A percentile compares a stretch with the other conserved stretches of the same genome.
These are phyloP conservation scores for Takifugu rubripes DNA, from an alignment of 2,797 vertebrate species.

Conservation along the genomic window DNA sequence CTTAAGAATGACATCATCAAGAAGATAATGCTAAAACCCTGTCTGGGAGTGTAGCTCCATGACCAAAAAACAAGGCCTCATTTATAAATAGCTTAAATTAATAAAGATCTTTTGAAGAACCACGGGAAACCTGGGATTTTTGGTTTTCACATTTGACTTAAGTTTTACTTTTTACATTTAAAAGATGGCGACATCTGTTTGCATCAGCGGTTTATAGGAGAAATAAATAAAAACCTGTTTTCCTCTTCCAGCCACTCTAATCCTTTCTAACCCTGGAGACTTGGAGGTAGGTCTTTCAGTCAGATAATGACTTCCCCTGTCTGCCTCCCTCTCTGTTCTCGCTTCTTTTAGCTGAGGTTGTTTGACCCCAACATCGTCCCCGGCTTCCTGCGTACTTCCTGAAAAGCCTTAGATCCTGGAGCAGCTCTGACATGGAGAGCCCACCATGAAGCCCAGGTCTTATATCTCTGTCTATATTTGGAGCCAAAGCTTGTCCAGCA, in stretches of 20 bases:
- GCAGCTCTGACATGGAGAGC: conserved; percentile 16
- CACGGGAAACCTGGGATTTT: no score
- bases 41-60: no score
- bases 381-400: conserved; percentile 53
- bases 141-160: no score
- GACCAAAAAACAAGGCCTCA: no score
- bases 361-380: conserved; percentile 44
- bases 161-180: no score
- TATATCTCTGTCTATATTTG: conserved; percentile 30
- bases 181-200: no score
- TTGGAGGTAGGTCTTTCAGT: conserved; percentile 43
- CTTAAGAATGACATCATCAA: no score
- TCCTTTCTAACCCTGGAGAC: conserved; percentile 19
- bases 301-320: conserved; percentile 66
- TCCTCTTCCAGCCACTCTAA: conserved; percentile 14
- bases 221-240: conserved; percentile 6
- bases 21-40: no score
- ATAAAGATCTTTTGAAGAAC: no score
- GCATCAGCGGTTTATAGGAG: no score
- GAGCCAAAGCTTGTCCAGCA: conserved; percentile 17
- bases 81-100: no score
- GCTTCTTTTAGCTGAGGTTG: conserved; percentile 38
- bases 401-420: conserved; percentile 40
- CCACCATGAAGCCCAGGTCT: conserved; percentile 28
- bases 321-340: conserved; percentile 28